A percentile compares a stretch with the other conserved stretches of the same genome.
Conservation (phyloP, 1,140 invertebrate species). For the Panulirus ornatus region DNA sequence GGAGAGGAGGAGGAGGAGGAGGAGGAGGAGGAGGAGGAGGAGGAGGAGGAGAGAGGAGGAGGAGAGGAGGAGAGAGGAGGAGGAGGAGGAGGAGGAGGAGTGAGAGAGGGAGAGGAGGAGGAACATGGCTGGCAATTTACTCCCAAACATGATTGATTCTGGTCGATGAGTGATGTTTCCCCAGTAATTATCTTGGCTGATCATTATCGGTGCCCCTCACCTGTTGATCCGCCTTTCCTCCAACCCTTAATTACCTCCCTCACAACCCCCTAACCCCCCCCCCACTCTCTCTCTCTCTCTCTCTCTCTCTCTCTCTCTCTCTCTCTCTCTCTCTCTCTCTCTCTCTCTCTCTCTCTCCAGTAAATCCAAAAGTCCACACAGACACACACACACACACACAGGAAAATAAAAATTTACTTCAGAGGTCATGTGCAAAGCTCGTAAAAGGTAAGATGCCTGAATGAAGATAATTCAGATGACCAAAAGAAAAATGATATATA, state of each 20-base stretch:
- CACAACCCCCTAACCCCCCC: neutral
- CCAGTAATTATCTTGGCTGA: neutral
- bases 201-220: too few species aligned
- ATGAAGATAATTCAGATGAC: too few species aligned
- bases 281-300: neutral
- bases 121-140: neutral
- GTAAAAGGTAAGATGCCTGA: too few species aligned
- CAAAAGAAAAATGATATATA: neutral
- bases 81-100: neutral
- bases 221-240: too few species aligned
- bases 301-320: neutral
- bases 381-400: too few species aligned
- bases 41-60: too few species aligned
- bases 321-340: neutral
- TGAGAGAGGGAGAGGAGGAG: neutral
- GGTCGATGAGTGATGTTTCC: constrained; percentile 36
- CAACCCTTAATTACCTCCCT: neutral
- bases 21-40: neutral
- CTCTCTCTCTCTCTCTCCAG: neutral
- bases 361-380: too few species aligned
- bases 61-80: too few species aligned
- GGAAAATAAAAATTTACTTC: too few species aligned
- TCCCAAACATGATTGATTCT: constrained; percentile 20
- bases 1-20: neutral
- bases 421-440: too few species aligned